phyloP scores from a whole-genome alignment of 2,888 invertebrate genomes.

The Pomacea canaliculata region DNA sequence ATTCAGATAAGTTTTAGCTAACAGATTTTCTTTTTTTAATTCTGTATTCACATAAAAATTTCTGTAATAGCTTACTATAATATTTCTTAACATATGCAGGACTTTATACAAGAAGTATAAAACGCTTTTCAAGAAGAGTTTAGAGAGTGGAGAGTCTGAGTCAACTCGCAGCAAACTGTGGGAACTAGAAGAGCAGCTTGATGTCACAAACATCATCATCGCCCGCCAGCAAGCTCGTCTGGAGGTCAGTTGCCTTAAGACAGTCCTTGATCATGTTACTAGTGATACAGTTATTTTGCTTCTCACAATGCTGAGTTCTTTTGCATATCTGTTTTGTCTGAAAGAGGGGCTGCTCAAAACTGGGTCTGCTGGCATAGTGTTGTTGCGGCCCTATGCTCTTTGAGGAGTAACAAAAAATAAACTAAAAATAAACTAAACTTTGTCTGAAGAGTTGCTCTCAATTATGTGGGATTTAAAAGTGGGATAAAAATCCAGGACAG shows the following conservation, averaged over 20 bases:
- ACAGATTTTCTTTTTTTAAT: neutral
- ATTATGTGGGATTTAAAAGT: no score
- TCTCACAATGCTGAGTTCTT: no score
- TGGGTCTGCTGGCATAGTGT: no score
- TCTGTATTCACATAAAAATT: neutral
- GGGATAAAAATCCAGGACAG: no score
- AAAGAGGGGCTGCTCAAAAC: no score
- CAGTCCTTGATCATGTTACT: no score
- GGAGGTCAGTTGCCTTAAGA: slow-evolving; percentile 73
- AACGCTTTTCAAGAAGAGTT: slow-evolving; percentile 79
- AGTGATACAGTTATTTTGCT: no score
- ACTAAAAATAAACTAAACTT: no score
- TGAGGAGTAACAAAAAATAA: no score
- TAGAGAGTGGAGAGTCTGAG: slow-evolving; percentile 81
- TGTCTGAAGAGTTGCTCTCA: no score
- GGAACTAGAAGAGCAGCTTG: slow-evolving; percentile 81
- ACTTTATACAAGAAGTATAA: slow-evolving; percentile 80
- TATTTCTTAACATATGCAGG: slow-evolving; percentile 51
- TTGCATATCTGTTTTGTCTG: no score
- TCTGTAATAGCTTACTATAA: neutral
- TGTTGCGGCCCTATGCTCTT: no score
- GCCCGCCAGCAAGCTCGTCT: slow-evolving; percentile 85
- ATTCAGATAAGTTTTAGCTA: neutral
- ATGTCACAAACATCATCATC: slow-evolving; percentile 81
- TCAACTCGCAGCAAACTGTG: slow-evolving; percentile 81